A percentile compares a stretch with the other conserved stretches of the same genome.
Conservation (phyloP, 2,797 vertebrate genomes). For the Vireo griseus region DNA sequence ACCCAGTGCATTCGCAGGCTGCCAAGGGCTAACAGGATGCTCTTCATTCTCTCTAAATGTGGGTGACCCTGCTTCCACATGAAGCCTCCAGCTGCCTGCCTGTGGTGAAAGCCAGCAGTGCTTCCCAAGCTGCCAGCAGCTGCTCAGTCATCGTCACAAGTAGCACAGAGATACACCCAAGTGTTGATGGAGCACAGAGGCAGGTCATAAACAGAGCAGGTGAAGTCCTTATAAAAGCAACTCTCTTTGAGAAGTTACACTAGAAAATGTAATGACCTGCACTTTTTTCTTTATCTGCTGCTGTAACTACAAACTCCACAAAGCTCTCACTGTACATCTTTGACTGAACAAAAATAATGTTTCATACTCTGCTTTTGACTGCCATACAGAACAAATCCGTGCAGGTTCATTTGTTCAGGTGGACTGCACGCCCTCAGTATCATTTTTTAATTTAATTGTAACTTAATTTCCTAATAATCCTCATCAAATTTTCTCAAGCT, state of each 20-base stretch:
- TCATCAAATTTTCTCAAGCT: slow-evolving; percentile 44
- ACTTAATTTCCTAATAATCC: slow-evolving; percentile 40
- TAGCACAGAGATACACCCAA: not conserved
- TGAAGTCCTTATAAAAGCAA: not conserved
- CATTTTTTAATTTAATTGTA: not conserved
- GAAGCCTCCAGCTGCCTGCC: not conserved
- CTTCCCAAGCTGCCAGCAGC: not conserved
- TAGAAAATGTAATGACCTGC: not conserved
- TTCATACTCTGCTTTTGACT: not conserved
- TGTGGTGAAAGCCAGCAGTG: accelerated
- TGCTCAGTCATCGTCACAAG: not conserved
- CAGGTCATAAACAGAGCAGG: not conserved
- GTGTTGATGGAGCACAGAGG: not conserved
- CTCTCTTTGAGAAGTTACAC: not conserved
- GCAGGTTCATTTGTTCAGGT: not conserved
- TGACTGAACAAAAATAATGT: not conserved
- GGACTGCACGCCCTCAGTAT: not conserved
- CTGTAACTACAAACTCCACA: not conserved
- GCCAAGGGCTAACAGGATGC: not conserved
- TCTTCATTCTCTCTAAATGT: not conserved
- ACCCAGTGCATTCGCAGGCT: not conserved
- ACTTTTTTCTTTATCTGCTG: not conserved
- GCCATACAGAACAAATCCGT: not conserved
- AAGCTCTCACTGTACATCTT: not conserved
- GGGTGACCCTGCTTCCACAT: accelerated